Base-by-base conservation (phyloP, 2,797 vertebrate genomes). In the Acestrorhynchus altus region DNA sequence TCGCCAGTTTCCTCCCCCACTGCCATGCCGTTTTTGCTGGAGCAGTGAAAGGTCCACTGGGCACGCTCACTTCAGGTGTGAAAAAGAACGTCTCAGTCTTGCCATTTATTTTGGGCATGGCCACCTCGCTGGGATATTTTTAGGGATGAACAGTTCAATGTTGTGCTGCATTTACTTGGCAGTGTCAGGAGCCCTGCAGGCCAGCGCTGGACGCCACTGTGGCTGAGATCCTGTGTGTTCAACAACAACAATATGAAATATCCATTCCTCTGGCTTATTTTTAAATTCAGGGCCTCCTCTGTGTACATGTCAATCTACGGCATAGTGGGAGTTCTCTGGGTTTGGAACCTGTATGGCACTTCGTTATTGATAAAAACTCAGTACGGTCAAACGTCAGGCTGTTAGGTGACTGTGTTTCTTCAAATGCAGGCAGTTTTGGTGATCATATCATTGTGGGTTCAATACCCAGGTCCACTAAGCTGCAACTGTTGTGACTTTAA, bases 111-210 rank as follows among this genome's bases (percentile, higher is more conserved):
- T 83, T 84, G 77, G 79, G 83, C 60, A 49, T 72, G 72, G 42
- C 77, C 63, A 18, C 76, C 59, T 59, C 28, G 44, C 64, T 18
- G 20, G 51, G 81, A 72, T 87, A 87, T 87, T 84, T 87, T 81
- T 83, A 83, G 83, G 35, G 67, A 65, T 79, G 76, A 84, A 82
- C 69, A 71, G 81, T 77, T 83, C 78, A 75, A 79, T 81, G 79
- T 83, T 85, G 61, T 82, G 84, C 83, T 79, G 76, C 57, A 61
- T 78, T 87, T 80, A 52, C 80, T 82, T 85, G 83, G 84, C 83
- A 82, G 81, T 42, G 12, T 26, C 54, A 60, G 46, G 44, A 82
- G 64, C 77, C 73, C 47, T 54, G 39, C 20, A 39, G 74, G 80
- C 78, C 82, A 83, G 66, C 42, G 44, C 61, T 49, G 66, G 71